These are phyloP conservation scores for Ochotona princeps DNA, from an alignment of 2,113 vertebrate genomes.

Conservation along the genomic window DNA sequence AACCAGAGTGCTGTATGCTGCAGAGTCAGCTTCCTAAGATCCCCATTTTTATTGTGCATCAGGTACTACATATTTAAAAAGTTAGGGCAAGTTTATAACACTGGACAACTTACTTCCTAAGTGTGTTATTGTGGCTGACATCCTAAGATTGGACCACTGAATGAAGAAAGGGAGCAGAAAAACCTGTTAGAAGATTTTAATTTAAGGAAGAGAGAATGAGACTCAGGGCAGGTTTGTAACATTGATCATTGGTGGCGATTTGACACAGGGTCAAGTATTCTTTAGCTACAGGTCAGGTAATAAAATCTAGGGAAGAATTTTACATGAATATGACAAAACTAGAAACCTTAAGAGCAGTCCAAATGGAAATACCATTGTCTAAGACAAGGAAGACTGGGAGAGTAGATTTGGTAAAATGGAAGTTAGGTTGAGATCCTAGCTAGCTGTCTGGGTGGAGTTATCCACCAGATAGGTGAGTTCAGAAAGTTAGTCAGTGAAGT, in stretches of 20 bases:
- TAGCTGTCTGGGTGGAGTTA: not conserved
- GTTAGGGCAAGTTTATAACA: not conserved
- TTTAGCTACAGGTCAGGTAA: not conserved
- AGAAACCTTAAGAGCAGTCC: too few species aligned
- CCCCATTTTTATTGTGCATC: not conserved
- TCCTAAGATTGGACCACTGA: not conserved
- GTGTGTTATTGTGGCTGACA: not conserved
- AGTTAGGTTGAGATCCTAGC: not conserved
- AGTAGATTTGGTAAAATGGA: not conserved
- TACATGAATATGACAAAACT: not conserved
- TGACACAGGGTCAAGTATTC: not conserved
- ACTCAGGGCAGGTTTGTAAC: too few species aligned
- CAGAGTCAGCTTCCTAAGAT: not conserved
- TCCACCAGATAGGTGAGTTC: not conserved
- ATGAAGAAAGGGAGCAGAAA: not conserved
- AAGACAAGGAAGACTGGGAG: not conserved
- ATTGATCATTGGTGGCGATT: not conserved
- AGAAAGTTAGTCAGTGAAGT: not conserved
- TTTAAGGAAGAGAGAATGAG: not conserved
- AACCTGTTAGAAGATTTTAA: not conserved
- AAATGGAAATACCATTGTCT: not conserved
- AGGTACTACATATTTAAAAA: not conserved
- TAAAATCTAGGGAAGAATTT: not conserved
- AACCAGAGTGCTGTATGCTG: not conserved
- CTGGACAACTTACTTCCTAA: not conserved